phyloP scores from a whole-genome alignment of 1,140 invertebrate genomes.

The Centruroides sculpturatus region DNA sequence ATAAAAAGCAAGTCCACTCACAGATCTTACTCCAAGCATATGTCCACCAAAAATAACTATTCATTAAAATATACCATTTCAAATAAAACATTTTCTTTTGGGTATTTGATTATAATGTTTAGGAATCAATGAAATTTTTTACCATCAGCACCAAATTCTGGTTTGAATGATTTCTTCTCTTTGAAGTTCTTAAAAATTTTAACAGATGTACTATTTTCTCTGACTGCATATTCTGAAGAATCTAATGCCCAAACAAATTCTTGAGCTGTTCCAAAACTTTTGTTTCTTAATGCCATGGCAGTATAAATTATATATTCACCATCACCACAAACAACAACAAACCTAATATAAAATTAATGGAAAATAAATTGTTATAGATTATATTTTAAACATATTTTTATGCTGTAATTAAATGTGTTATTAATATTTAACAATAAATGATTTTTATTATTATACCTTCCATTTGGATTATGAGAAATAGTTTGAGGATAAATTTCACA shows the following conservation, averaged over 20 bases:
- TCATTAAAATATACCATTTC: conserved; percentile 7
- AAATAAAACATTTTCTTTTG: not conserved
- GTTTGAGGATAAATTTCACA: conserved; percentile 99
- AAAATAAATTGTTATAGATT: too few species aligned
- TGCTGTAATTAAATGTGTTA: too few species aligned
- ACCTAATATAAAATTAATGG: conserved; percentile 31
- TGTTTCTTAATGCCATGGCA: conserved; percentile 95
- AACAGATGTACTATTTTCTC: conserved; percentile 77
- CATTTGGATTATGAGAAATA: conserved; percentile 96
- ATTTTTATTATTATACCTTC: conserved; percentile 38
- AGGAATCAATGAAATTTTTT: conserved; percentile 16
- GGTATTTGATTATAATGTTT: not conserved
- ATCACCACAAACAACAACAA: conserved; percentile 98
- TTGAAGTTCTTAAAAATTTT: conserved; percentile 98
- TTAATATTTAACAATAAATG: too few species aligned
- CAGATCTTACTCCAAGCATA: conserved; percentile 85
- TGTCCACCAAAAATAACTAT: conserved; percentile 88
- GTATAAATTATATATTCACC: conserved; percentile 99
- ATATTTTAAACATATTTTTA: too few species aligned
- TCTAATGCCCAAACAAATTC: conserved; percentile 99
- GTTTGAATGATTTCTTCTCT: conserved; percentile 86
- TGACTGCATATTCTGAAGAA: conserved; percentile 81
- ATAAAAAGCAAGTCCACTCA: conserved; percentile 84
- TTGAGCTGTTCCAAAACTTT: conserved; percentile 93
- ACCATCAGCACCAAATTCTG: conserved; percentile 89